These are phyloP conservation scores for Dorcus parallelipipedus DNA, from an alignment of 2,888 invertebrate genomes.

Conservation along the genomic window DNA sequence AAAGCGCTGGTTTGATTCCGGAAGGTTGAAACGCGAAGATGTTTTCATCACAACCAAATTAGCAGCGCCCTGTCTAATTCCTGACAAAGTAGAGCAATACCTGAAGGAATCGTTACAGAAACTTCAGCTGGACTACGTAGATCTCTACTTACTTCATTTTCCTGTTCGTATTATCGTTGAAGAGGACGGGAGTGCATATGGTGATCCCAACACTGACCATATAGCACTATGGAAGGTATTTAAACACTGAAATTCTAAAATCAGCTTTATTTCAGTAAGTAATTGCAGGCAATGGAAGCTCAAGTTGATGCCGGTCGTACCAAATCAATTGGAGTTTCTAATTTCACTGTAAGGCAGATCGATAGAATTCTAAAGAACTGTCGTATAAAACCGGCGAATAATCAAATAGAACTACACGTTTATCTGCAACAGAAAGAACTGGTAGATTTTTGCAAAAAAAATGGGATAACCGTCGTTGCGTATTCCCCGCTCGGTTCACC, in stretches of 20 bases:
- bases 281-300: background rate
- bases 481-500: slow-evolving; percentile 36
- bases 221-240: too few relatives aligned
- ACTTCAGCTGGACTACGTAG: slow-evolving; percentile 74
- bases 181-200: background rate
- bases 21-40: slow-evolving; percentile 63
- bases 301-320: background rate
- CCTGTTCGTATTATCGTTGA: slow-evolving; percentile 46
- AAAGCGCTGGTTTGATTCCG: slow-evolving; percentile 65
- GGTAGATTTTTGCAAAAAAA: slow-evolving; percentile 1
- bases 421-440: slow-evolving; percentile 1
- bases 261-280: too few relatives aligned
- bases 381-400: background rate
- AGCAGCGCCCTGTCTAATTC: slow-evolving; percentile 59
- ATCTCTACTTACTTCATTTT: slow-evolving; percentile 77
- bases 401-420: slow-evolving; percentile 3
- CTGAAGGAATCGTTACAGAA: slow-evolving; percentile 64
- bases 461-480: background rate
- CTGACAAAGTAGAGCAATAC: slow-evolving; percentile 62
- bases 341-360: background rate
- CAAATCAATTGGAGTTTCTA: slow-evolving; percentile 1
- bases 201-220: background rate
- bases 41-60: slow-evolving; percentile 81
- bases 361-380: background rate
- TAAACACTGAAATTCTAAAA: too few relatives aligned